Conservation (phyloP, 2,797 vertebrate species). For the Pseudotriccus pelzelni region DNA sequence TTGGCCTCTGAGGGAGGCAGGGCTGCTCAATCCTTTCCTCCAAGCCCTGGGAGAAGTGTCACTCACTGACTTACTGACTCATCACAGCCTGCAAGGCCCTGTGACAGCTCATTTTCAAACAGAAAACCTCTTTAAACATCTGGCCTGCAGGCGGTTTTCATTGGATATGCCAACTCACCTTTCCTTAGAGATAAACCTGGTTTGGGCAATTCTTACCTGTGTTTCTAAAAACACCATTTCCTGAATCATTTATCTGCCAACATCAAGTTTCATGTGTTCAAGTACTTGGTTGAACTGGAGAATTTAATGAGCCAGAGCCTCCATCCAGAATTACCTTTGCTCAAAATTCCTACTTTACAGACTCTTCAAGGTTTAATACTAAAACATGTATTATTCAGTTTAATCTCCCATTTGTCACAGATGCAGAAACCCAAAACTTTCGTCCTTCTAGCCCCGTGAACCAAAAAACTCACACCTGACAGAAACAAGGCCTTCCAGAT, state of each 20-base stretch:
- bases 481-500: not conserved
- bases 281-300: not conserved
- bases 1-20: not conserved
- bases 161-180: not conserved
- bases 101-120: fast-evolving
- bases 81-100: not conserved
- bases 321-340: not conserved
- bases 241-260: not conserved
- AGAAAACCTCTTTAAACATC: not conserved
- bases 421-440: not conserved
- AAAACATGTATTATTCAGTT: not conserved
- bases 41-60: not conserved
- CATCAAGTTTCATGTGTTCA: not conserved
- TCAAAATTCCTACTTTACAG: not conserved
- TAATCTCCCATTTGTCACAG: not conserved
- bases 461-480: not conserved
- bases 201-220: not conserved
- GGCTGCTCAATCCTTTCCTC: not conserved
- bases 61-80: not conserved
- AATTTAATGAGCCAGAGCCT: not conserved
- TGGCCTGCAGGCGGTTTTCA: not conserved
- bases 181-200: not conserved
- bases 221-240: not conserved
- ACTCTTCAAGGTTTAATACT: not conserved
- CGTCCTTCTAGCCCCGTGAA: not conserved